phyloP scores from a whole-genome alignment of 2,113 vertebrate species.

The Prolemur simus region DNA sequence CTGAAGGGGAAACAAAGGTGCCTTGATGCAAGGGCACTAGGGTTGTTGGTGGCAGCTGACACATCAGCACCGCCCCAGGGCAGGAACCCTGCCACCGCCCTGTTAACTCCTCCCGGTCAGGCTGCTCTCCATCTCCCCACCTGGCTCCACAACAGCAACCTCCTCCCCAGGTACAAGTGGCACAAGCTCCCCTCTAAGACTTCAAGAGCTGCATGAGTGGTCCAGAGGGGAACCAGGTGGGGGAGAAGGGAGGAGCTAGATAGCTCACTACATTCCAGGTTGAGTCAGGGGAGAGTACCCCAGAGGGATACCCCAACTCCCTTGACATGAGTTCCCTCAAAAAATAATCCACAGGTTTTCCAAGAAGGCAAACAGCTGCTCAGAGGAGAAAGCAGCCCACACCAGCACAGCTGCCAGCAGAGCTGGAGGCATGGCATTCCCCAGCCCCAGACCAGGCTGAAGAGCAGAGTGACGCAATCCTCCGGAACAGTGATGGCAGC shows the following conservation, averaged over 20 bases:
- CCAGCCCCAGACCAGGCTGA: not conserved
- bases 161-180: not conserved
- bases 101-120: constrained; percentile 68
- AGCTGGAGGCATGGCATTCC: not conserved
- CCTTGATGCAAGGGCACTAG: constrained; percentile 64
- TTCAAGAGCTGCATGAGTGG: not conserved
- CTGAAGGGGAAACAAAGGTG: constrained; percentile 77
- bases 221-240: not conserved
- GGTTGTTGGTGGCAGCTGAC: constrained; percentile 55
- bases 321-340: not conserved
- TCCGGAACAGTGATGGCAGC: not conserved
- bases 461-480: not conserved
- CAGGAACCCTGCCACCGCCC: not conserved
- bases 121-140: not conserved
- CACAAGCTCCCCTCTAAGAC: not conserved
- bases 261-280: not conserved
- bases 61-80: constrained; percentile 26
- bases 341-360: constrained; percentile 29
- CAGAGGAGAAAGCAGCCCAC: not conserved
- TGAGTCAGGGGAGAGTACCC: not conserved
- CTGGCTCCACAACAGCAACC: not conserved
- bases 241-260: not conserved
- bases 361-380: constrained; percentile 3
- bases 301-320: not conserved
- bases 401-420: not conserved